Evolutionary conservation across 1,140 invertebrate genomes (phyloP).

Genomic region (Glossosoma conforme): DNA sequence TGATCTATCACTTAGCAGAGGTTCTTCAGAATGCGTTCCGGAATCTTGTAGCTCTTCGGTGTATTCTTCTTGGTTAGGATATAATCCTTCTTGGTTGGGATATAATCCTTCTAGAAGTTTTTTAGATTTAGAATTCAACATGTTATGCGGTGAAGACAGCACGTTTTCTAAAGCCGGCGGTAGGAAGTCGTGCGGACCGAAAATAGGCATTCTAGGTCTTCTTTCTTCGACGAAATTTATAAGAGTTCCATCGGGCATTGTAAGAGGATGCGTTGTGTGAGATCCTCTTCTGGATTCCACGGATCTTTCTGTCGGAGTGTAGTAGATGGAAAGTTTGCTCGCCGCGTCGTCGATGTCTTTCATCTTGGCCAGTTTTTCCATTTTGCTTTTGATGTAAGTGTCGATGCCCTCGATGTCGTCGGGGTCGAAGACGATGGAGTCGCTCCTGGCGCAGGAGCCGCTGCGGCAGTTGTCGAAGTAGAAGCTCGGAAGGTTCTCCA

Average conservation of each 20-base stretch:
- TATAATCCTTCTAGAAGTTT: constrained; percentile 12
- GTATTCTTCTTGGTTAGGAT: neutral
- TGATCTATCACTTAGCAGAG: constrained; percentile 40
- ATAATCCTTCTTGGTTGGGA: constrained; percentile 4
- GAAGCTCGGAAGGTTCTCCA: constrained; percentile 88
- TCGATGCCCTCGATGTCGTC: constrained; percentile 56
- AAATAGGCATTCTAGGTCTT: constrained; percentile 36
- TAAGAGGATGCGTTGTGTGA: too few species aligned
- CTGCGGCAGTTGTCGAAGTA: constrained; percentile 90
- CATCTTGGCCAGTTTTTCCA: constrained; percentile 48
- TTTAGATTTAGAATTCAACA: constrained; percentile 16
- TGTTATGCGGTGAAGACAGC: constrained; percentile 14
- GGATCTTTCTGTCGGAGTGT: constrained; percentile 68
- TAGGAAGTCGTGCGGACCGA: constrained; percentile 35
- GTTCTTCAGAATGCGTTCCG: constrained; percentile 42
- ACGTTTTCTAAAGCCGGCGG: constrained; percentile 35
- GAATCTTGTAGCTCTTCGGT: constrained; percentile 32
- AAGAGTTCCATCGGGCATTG: constrained; percentile 50
- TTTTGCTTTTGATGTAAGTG: constrained; percentile 61
- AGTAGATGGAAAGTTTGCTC: constrained; percentile 69
- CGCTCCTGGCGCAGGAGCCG: constrained; percentile 75
- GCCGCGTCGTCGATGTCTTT: constrained; percentile 50
- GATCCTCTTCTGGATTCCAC: constrained; percentile 43
- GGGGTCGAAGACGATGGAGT: constrained; percentile 69
- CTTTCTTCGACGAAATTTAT: constrained; percentile 57